phyloP scores from a whole-genome alignment of 2,888 invertebrate species.

The Epistrophe grossulariae region DNA sequence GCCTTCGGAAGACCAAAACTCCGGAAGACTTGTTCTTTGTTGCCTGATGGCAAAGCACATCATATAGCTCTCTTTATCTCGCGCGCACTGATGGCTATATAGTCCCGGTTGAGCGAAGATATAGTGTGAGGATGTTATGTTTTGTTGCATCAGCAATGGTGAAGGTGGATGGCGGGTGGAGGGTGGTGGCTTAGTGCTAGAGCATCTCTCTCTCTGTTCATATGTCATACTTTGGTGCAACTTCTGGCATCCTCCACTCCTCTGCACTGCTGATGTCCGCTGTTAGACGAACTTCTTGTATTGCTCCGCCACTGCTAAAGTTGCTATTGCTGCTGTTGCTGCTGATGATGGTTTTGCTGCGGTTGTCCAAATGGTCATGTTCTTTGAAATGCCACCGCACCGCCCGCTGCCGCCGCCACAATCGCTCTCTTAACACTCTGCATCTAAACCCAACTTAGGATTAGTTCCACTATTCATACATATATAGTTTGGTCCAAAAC shows the following conservation, averaged over 20 bases:
- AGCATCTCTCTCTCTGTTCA: conserved; percentile 71
- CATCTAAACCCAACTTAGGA: conserved; percentile 60
- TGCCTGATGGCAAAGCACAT: conserved; percentile 6
- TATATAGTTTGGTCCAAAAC: neutral
- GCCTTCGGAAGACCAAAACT: conserved; percentile 58
- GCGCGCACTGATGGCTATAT: neutral
- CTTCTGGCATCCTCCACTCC: neutral
- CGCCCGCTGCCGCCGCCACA: conserved; percentile 46
- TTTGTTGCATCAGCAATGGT: conserved; percentile 11
- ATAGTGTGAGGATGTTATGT: conserved; percentile 49
- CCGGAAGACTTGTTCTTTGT: conserved; percentile 68
- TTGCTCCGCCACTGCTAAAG: conserved; percentile 3
- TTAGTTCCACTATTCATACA: conserved; percentile 51
- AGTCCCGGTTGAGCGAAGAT: neutral
- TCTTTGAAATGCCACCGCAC: conserved; percentile 68
- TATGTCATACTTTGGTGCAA: conserved; percentile 66
- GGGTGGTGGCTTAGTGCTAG: conserved; percentile 9
- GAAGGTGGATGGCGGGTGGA: neutral
- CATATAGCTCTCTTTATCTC: conserved; percentile 26
- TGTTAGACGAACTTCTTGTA: conserved; percentile 54
- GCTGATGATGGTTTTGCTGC: conserved; percentile 53
- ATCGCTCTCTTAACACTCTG: conserved; percentile 21
- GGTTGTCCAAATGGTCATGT: conserved; percentile 74
- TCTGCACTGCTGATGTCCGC: neutral
- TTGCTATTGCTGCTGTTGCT: neutral